Conservation (phyloP, 92 coral and sea anemone species). For the Parazoanthus darwini region DNA sequence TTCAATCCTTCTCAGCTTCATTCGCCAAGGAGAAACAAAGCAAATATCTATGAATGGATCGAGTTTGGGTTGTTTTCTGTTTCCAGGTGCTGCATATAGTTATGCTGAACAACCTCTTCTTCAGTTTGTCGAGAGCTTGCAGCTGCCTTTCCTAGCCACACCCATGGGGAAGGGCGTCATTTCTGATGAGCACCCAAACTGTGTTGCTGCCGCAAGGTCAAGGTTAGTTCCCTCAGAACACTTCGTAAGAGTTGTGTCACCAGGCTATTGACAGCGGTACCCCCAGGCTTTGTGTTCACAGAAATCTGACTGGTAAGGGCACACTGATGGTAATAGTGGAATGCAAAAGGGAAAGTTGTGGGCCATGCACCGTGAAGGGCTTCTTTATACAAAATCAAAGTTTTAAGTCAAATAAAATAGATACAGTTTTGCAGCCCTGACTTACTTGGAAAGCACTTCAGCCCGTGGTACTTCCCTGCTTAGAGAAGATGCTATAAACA, state of each 20-base stretch:
- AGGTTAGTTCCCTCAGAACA: background rate
- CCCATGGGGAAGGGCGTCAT: slow-evolving; percentile 99
- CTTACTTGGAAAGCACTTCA: too few relatives aligned
- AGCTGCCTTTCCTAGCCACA: slow-evolving; percentile 90
- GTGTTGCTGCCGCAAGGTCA: slow-evolving; percentile 30
- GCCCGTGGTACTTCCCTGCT: too few relatives aligned
- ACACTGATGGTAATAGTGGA: too few relatives aligned
- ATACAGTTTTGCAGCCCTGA: too few relatives aligned
- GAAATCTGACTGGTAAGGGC: background rate
- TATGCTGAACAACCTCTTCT: slow-evolving; percentile 76
- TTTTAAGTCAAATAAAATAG: too few relatives aligned
- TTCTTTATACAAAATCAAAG: too few relatives aligned
- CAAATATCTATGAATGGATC: too few relatives aligned
- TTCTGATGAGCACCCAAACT: slow-evolving; percentile 85
- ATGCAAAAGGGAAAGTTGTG: too few relatives aligned
- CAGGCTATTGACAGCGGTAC: background rate
- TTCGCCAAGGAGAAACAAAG: too few relatives aligned
- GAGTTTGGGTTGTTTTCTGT: background rate
- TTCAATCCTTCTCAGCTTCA: too few relatives aligned
- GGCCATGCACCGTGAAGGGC: too few relatives aligned
- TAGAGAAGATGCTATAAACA: too few relatives aligned
- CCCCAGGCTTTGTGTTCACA: background rate
- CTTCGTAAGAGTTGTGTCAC: background rate
- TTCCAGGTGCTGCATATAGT: slow-evolving; percentile 84
- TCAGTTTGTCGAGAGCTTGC: slow-evolving; percentile 72